Conservation (phyloP, 64 coral and sea anemone species). For the Porites australiensis region DNA sequence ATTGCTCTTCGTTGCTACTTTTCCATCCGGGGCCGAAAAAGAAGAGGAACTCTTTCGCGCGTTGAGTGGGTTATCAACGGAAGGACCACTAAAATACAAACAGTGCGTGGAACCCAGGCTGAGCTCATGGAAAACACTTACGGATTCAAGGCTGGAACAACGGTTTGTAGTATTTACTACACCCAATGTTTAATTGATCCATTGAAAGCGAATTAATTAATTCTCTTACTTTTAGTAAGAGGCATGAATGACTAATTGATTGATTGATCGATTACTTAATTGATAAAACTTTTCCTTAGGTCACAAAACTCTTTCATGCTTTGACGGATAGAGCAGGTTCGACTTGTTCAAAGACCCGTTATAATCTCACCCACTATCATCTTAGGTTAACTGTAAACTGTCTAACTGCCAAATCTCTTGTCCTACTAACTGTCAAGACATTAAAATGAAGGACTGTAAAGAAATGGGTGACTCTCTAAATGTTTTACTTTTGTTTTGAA, state of each 20-base stretch:
- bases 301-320: no score
- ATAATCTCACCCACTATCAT: no score
- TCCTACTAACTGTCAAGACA: no score
- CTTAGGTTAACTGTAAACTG: no score
- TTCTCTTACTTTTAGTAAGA: not conserved
- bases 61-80: conserved; percentile 60
- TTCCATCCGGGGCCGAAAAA: conserved; percentile 16
- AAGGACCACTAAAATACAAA: conserved; percentile 28
- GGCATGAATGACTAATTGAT: not conserved
- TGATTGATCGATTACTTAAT: not conserved
- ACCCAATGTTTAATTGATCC: not conserved
- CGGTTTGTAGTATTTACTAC: conserved; percentile 5
- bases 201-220: not conserved
- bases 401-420: no score
- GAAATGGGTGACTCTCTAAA: not conserved
- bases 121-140: conserved; percentile 74
- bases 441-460: no score
- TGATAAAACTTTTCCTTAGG: not conserved
- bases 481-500: not conserved
- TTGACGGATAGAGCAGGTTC: no score
- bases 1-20: conserved; percentile 60
- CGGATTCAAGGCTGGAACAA: conserved; percentile 64
- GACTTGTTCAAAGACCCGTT: no score
- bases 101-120: conserved; percentile 15
- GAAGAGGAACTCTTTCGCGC: conserved; percentile 12